Evolutionary conservation across 2,888 invertebrate genomes (phyloP).

Genomic region (Calephelis perditalis): DNA sequence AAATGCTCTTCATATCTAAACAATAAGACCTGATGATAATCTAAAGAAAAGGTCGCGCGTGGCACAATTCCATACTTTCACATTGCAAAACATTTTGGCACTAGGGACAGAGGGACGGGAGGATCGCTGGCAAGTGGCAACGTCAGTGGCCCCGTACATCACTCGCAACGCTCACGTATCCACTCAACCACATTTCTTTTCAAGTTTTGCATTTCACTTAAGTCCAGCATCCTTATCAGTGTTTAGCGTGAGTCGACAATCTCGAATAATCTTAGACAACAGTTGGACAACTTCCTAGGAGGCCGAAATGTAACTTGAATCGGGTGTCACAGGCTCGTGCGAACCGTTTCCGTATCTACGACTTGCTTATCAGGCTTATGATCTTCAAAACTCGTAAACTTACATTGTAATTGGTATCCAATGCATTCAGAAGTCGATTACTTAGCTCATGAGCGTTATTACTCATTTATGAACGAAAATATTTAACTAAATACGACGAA

Average conservation of each 20-base stretch:
- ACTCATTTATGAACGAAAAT: constrained; percentile 86
- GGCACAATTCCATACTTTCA: constrained; percentile 76
- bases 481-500: constrained; percentile 79
- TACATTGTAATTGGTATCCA: constrained; percentile 99
- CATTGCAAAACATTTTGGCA: constrained; percentile 77
- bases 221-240: constrained; percentile 37
- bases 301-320: constrained; percentile 65
- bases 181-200: constrained; percentile 50
- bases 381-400: constrained; percentile 79
- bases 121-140: constrained; percentile 65
- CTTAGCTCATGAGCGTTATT: constrained; percentile 93
- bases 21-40: constrained; percentile 43
- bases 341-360: constrained; percentile 69
- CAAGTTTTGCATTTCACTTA: constrained; percentile 45
- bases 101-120: constrained; percentile 65
- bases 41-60: constrained; percentile 69
- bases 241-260: constrained; percentile 41
- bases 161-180: constrained; percentile 66
- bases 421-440: constrained; percentile 96
- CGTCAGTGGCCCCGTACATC: constrained; percentile 69
- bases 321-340: constrained; percentile 74
- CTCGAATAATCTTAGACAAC: constrained; percentile 42
- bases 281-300: constrained; percentile 57
- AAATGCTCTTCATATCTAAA: constrained; percentile 39
- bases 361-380: constrained; percentile 57